Evolutionary conservation across 2,888 invertebrate species (phyloP).

Genomic region (Eilema sororculum): DNA sequence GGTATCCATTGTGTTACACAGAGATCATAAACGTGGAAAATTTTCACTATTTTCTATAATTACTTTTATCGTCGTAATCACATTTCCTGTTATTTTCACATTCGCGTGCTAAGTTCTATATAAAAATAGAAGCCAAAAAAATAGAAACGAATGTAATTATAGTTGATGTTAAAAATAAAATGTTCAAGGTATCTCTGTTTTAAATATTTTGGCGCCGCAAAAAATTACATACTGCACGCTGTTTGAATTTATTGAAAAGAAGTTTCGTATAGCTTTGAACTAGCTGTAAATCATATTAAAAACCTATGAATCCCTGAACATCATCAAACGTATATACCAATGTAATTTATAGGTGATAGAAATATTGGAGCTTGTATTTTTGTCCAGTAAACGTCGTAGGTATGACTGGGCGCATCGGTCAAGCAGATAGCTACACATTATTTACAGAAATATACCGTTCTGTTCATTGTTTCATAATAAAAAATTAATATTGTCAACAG

Average conservation of each 20-base stretch:
- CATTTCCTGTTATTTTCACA: slow-evolving; percentile 19
- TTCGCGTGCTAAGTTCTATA: slow-evolving; percentile 21
- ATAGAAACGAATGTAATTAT: slow-evolving; percentile 42
- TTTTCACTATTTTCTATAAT: slow-evolving; percentile 21
- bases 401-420: slow-evolving; percentile 73
- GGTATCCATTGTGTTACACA: background rate
- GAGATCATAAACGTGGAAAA: background rate
- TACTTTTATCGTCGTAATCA: slow-evolving; percentile 14
- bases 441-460: slow-evolving; percentile 76
- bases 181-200: slow-evolving; percentile 43
- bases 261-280: slow-evolving; percentile 43
- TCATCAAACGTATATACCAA: slow-evolving; percentile 47
- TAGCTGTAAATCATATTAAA: slow-evolving; percentile 52
- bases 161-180: slow-evolving; percentile 46
- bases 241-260: slow-evolving; percentile 43
- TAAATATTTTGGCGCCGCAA: slow-evolving; percentile 51
- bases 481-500: slow-evolving; percentile 85
- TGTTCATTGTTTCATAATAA: slow-evolving; percentile 86
- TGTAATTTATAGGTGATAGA: slow-evolving; percentile 44
- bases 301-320: slow-evolving; percentile 46
- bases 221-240: slow-evolving; percentile 36
- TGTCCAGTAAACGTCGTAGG: slow-evolving; percentile 32
- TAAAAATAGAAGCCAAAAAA: slow-evolving; percentile 37
- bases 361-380: slow-evolving; percentile 38
- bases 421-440: slow-evolving; percentile 71